Evolutionary conservation across 1,140 invertebrate genomes (phyloP).

Genomic region (Zaprionus africanus): DNA sequence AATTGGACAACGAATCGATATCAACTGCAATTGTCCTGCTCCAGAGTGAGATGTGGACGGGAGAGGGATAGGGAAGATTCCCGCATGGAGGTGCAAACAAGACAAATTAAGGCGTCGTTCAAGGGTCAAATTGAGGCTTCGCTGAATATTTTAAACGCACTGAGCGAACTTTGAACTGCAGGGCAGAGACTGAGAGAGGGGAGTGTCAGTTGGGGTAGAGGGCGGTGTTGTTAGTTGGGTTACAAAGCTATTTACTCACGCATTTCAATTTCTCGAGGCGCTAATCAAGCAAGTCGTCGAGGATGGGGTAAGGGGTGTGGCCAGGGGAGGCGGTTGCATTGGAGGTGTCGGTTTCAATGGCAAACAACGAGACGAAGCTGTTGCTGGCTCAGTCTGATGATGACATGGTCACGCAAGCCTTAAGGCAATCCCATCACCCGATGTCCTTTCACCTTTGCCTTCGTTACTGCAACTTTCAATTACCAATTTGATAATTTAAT

Average conservation of each 20-base stretch:
- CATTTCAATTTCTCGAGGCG: slow-evolving; percentile 63
- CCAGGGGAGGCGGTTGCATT: slow-evolving; percentile 12
- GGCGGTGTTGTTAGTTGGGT: background rate
- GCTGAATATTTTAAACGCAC: slow-evolving; percentile 29
- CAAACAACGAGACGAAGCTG: slow-evolving; percentile 3
- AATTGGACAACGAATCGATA: slow-evolving; percentile 62
- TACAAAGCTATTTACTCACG: slow-evolving; percentile 3
- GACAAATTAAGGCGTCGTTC: slow-evolving; percentile 3
- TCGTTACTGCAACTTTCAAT: slow-evolving; percentile 7
- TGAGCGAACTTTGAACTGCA: background rate
- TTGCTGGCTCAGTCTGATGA: background rate
- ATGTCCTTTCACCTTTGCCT: slow-evolving; percentile 13
- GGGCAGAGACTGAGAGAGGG: background rate
- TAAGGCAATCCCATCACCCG: background rate
- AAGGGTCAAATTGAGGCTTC: background rate
- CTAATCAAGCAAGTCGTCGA: slow-evolving; percentile 24
- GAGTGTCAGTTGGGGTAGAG: background rate
- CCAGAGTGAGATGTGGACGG: slow-evolving; percentile 10
- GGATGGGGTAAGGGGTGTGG: too few species aligned
- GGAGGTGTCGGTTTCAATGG: slow-evolving; percentile 28
- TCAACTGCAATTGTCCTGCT: slow-evolving; percentile 21
- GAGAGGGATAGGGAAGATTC: background rate
- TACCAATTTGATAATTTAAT: slow-evolving; percentile 8
- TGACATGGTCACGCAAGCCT: slow-evolving; percentile 33
- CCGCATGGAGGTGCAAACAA: slow-evolving; percentile 12